These are phyloP conservation scores for Limnephilus rhombicus DNA, from an alignment of 2,888 invertebrate species.

Conservation along the genomic window DNA sequence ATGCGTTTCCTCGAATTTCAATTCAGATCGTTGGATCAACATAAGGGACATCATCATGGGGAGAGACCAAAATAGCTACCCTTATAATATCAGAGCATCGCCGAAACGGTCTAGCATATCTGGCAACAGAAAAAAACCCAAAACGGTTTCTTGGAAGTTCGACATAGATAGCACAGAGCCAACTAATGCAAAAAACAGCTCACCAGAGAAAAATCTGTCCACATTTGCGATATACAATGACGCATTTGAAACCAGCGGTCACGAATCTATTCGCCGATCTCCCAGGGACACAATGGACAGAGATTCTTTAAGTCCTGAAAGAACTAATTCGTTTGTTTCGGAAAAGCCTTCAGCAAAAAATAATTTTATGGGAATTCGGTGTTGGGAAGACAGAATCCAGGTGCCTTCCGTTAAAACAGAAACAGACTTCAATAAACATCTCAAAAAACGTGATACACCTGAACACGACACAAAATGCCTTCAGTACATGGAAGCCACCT, in stretches of 20 bases:
- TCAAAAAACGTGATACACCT: background rate
- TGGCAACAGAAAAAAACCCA: slow-evolving; percentile 43
- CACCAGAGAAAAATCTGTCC: slow-evolving; percentile 40
- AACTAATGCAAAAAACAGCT: slow-evolving; percentile 45
- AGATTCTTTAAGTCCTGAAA: slow-evolving; percentile 32
- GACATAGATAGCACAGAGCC: slow-evolving; percentile 26
- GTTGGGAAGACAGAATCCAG: slow-evolving; percentile 59
- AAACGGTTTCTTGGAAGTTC: slow-evolving; percentile 64
- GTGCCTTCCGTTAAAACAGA: slow-evolving; percentile 27
- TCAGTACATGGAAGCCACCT: slow-evolving; percentile 71
- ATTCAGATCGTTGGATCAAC: slow-evolving; percentile 54
- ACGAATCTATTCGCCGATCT: background rate
- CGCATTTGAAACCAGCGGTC: background rate
- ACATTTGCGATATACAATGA: background rate
- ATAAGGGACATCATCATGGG: slow-evolving; percentile 72
- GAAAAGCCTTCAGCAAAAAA: slow-evolving; percentile 21
- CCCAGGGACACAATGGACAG: background rate
- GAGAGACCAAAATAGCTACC: slow-evolving; percentile 72
- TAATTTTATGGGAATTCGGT: slow-evolving; percentile 61
- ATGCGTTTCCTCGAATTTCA: slow-evolving; percentile 56
- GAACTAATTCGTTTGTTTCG: background rate
- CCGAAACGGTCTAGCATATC: slow-evolving; percentile 67
- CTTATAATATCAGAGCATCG: slow-evolving; percentile 74
- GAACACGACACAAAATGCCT: slow-evolving; percentile 64
- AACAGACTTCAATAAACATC: slow-evolving; percentile 13